These are phyloP conservation scores for Philereme transversata DNA, from an alignment of 2,888 invertebrate genomes.

Conservation along the genomic window DNA sequence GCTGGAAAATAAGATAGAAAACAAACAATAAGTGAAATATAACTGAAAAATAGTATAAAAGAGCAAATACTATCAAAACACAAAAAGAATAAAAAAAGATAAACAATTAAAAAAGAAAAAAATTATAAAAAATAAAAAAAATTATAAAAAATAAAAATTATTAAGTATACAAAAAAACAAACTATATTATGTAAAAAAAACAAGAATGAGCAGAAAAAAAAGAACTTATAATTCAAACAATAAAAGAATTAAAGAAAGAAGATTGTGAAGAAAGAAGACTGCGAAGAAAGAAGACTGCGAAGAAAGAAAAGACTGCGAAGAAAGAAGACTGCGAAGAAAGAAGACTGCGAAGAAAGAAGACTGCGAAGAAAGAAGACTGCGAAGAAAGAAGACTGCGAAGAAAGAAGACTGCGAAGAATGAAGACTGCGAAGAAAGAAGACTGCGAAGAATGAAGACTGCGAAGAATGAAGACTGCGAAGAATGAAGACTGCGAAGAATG, in stretches of 20 bases:
- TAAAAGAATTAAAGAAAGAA: constrained; percentile 13
- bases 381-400: constrained; percentile 21
- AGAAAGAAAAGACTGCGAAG: constrained; percentile 20
- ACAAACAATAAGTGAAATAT: not conserved
- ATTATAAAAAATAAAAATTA: too few relatives aligned
- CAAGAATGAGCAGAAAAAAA: too few relatives aligned
- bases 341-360: constrained; percentile 26
- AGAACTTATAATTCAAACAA: too few relatives aligned
- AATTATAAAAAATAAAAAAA: too few relatives aligned
- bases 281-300: constrained; percentile 23
- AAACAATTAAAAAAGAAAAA: too few relatives aligned
- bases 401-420: constrained; percentile 20
- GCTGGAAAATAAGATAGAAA: not conserved
- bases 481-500: not conserved
- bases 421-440: constrained; percentile 27
- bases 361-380: constrained; percentile 14
- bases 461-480: not conserved
- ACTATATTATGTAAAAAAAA: too few relatives aligned
- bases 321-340: constrained; percentile 19
- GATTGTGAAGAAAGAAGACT: constrained; percentile 22
- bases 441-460: constrained; percentile 15
- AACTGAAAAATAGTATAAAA: not conserved
- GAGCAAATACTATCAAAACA: not conserved
- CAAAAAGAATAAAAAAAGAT: too few relatives aligned
- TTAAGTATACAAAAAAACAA: too few relatives aligned